Evolutionary conservation across 2,888 invertebrate genomes (phyloP).

Genomic region (Zele albiditarsus): DNA sequence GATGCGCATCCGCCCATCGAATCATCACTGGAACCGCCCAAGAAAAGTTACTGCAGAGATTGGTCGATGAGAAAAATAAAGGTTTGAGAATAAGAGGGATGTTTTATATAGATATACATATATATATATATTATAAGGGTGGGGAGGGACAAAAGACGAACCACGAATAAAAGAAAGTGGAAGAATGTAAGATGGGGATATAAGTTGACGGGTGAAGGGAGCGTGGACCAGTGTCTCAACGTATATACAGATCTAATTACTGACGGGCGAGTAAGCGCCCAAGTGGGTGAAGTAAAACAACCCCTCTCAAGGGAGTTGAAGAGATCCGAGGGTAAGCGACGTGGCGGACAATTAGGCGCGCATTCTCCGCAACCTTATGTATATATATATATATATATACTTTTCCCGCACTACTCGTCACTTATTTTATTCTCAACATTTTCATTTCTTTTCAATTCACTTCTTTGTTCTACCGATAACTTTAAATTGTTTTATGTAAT

Average conservation of each 20-base stretch:
- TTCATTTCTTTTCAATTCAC: not conserved
- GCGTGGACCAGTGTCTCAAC: conserved; percentile 56
- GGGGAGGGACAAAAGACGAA: conserved; percentile 39
- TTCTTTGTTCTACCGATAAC: not conserved
- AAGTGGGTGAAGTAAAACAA: conserved; percentile 51
- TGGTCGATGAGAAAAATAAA: conserved; percentile 14
- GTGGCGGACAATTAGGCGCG: conserved; percentile 64
- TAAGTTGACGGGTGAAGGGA: conserved; percentile 61
- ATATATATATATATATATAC: not conserved
- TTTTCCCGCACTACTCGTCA: conserved; percentile 39
- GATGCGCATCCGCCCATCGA: conserved; percentile 15
- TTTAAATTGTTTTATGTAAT: not conserved
- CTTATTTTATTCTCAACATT: conserved; percentile 15
- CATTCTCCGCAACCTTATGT: conserved; percentile 37
- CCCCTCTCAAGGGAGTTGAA: conserved; percentile 30
- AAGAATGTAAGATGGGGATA: conserved; percentile 27
- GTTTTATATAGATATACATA: not conserved
- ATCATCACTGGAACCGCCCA: conserved; percentile 9
- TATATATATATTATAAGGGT: not conserved
- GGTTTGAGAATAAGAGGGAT: not conserved
- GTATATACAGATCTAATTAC: conserved; percentile 65
- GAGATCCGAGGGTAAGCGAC: conserved; percentile 41
- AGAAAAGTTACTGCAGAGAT: not conserved
- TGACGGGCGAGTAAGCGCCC: conserved; percentile 61
- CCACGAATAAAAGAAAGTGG: conserved; percentile 45